phyloP scores from a whole-genome alignment of 2,113 vertebrate species.

The Argyrosomus japonicus region DNA sequence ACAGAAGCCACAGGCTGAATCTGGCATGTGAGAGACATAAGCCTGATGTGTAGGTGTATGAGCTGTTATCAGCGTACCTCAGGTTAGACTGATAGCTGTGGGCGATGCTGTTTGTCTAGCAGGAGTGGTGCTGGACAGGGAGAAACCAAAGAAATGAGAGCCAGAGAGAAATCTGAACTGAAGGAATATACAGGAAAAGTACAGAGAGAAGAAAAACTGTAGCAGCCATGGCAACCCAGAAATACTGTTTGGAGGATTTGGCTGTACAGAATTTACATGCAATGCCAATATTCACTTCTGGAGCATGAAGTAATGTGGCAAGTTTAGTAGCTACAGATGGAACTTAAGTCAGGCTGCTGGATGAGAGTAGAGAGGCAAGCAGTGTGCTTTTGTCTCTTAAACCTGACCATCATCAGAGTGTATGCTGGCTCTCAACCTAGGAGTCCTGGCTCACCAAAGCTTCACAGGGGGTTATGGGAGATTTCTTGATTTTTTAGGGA shows the following conservation, averaged over 20 bases:
- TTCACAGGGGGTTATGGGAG: too few relatives aligned
- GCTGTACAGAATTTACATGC: neutral
- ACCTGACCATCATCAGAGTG: too few relatives aligned
- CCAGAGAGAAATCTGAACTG: neutral
- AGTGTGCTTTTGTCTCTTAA: too few relatives aligned
- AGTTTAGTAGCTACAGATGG: neutral
- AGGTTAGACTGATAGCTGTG: constrained; percentile 10
- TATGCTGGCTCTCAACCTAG: too few relatives aligned
- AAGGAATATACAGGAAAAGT: neutral
- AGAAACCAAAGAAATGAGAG: neutral
- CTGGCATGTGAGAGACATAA: constrained; percentile 14
- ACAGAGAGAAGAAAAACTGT: neutral
- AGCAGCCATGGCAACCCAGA: neutral
- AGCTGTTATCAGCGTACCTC: constrained; percentile 28
- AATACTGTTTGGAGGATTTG: neutral
- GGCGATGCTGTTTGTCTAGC: constrained; percentile 39
- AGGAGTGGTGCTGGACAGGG: constrained; percentile 31
- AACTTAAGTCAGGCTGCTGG: too few relatives aligned
- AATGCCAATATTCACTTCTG: neutral
- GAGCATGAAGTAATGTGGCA: neutral
- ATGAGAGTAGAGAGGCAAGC: too few relatives aligned
- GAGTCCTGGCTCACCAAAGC: too few relatives aligned
- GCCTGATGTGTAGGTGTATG: neutral
- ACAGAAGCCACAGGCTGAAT: neutral
- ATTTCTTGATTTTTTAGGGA: too few relatives aligned